Evolutionary conservation across 2,888 invertebrate species (phyloP).

Genomic region (Lamproptera curius): DNA sequence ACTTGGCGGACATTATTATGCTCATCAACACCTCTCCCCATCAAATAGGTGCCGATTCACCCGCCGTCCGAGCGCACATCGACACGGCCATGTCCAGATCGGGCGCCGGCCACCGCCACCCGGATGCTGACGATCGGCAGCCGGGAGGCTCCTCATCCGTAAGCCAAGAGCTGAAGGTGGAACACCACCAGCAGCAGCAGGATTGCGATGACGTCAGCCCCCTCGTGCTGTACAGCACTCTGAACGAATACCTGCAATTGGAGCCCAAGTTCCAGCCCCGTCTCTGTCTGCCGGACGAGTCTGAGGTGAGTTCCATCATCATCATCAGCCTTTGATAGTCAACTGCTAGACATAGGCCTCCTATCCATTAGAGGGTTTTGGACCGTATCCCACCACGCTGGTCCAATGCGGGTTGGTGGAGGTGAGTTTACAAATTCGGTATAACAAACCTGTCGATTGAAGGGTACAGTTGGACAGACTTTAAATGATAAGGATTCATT

Average conservation of each 20-base stretch:
- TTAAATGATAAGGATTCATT: no score
- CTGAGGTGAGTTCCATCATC: slow-evolving; percentile 74
- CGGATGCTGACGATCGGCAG: slow-evolving; percentile 74
- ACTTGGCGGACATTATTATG: no score
- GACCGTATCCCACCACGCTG: no score
- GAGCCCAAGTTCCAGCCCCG: slow-evolving; percentile 85
- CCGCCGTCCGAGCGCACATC: slow-evolving; percentile 58
- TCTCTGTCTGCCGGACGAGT: slow-evolving; percentile 80
- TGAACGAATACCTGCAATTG: slow-evolving; percentile 83
- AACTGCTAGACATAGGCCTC: no score
- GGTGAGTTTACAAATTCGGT: no score
- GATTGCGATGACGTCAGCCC: slow-evolving; percentile 29
- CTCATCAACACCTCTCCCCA: no score
- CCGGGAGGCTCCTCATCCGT: slow-evolving; percentile 27
- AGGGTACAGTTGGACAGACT: no score
- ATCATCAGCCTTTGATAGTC: no score
- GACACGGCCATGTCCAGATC: slow-evolving; percentile 72
- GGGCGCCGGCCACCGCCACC: slow-evolving; percentile 82
- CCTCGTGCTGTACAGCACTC: slow-evolving; percentile 71
- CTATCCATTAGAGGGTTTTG: no score
- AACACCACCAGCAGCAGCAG: not conserved
- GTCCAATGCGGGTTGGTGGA: no score
- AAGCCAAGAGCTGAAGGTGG: slow-evolving; percentile 8
- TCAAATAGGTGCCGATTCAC: slow-evolving; percentile 76
- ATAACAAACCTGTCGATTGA: no score